Evolutionary conservation across 2,888 invertebrate genomes (phyloP).

Genomic region (Rhamnusium bicolor): DNA sequence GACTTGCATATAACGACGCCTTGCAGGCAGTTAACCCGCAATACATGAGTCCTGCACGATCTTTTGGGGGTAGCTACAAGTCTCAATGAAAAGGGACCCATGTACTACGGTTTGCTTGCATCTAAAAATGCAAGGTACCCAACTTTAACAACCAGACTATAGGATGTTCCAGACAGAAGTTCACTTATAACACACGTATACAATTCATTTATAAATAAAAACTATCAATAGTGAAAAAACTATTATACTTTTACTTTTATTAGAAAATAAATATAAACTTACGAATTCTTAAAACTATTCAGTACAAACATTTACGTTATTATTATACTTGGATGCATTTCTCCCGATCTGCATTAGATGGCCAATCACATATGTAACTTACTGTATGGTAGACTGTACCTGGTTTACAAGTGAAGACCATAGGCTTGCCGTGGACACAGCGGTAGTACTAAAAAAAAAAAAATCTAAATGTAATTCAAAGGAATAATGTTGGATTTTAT

Average conservation of each 20-base stretch:
- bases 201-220: not conserved
- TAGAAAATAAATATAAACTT: conserved; percentile 32
- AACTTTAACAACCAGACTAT: too few species aligned
- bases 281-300: conserved; percentile 11
- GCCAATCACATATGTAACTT: conserved; percentile 87
- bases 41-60: too few species aligned
- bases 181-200: too few species aligned
- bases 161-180: too few species aligned
- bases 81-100: too few species aligned
- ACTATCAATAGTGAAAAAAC: not conserved
- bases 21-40: too few species aligned
- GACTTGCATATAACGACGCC: too few species aligned
- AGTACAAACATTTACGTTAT: conserved; percentile 15
- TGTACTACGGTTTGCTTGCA: too few species aligned
- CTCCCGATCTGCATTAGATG: conserved; percentile 78
- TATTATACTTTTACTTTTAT: conserved; percentile 13
- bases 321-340: conserved; percentile 70
- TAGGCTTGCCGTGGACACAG: conserved; percentile 85
- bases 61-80: too few species aligned
- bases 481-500: too few species aligned
- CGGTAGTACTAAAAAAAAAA: conserved; percentile 82
- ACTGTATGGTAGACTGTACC: conserved; percentile 84
- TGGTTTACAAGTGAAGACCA: conserved; percentile 81
- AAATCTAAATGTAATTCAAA: not conserved
- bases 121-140: too few species aligned